Evolutionary conservation across 64 coral and sea anemone genomes (phyloP), one percentile per base, ranked within the genome.

Genomic region (Hydrozoanthus tunicans): DNA sequence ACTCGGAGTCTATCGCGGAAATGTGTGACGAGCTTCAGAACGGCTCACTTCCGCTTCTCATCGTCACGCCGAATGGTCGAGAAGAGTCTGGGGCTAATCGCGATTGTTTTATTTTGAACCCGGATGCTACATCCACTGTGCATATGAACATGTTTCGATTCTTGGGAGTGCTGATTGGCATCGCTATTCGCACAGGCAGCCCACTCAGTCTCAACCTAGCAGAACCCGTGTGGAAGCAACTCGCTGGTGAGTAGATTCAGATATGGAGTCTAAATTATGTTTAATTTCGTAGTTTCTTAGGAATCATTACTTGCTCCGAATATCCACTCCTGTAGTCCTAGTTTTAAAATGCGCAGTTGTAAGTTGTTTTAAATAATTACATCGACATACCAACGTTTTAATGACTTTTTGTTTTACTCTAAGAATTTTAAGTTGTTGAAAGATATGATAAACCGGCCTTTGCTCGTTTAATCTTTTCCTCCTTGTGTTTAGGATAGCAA

Each of bases 11-110:
- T 24, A 99, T 99, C 58, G 97, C 97, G 4, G 97, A 99, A 65
- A 99, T 99, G 91, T 99, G 97, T 82, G 97, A 99, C 43, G 97
- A 99, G 74, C 92, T 99, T 7, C 97, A 99, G 65, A 99, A 99
- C 83, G 97, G 97, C 54, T 99, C 97, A 27, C 90, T 99, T n/a
- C 97, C 97, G 0, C 70, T 99, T 5, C 59, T 99, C 15, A 92
- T 99, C 68, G 97, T 99, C 1, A 99, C 97, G 9, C 97, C 97
- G 7, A 99, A 99, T 67, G 97, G 97, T 54, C 92, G 97, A 25
- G 97, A 99, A 62, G 97, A 99, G 70, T 99, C 97, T 68, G 97
- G 97, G 11, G 97, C 97, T 8, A 99, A 99, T 55, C 77, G 97
- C 17, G 97, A 99, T 77, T 99, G 97, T 90, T 99, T 99, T 65